Evolutionary conservation across 2,113 vertebrate species (phyloP), one percentile per base, ranked within the genome.

Genomic region (Galbula dea): DNA sequence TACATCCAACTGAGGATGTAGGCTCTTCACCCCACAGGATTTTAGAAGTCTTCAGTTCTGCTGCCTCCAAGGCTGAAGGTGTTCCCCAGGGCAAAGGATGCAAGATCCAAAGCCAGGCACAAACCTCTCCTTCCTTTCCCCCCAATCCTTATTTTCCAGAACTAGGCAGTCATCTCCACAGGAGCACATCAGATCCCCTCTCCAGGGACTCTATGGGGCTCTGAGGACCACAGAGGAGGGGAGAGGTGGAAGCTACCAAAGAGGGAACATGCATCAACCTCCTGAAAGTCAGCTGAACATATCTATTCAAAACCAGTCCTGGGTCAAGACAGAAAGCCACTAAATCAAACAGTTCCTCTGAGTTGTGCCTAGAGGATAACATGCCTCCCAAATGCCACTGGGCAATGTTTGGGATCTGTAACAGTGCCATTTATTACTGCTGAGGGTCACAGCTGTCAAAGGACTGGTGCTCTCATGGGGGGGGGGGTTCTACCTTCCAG

Each of bases 151-250:
- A 11, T 49, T 75, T 75, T 19, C 81, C 24, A 20, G 16, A 65
- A 15, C 18, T 4, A 57, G 45, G 49, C 43, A 39, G 71, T 6
- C 3, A 63, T 34, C 19, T 82, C 36, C 68, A 49, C 18, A 15
- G 13, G 5, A 79, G 36, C 15, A 45, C 20, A 66, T 57, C 32
- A 43, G 27, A 57, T 9, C 7, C 59, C 24, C 12, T 83, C 71
- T 68, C 12, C 0, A 0, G 32, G 19, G 51, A 54, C 26, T 1
- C 0, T 4, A 7, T 1, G 8, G 15, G 12, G 36, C 34, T 49
- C 37, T 54, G 43, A 37, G 10, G 10, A 68, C 26, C 72, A 29
- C 3, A 1, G 67, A 36, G 48, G 14, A 71, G 16, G 16, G 30
- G 5, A 81, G 59, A 69, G 18, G 18, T 29, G 7, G 36, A 52